Percentiles rank a stretch among this genome's conserved stretches.
Conservation (phyloP, 2,888 invertebrate genomes). For the Stenodera caucasica region DNA sequence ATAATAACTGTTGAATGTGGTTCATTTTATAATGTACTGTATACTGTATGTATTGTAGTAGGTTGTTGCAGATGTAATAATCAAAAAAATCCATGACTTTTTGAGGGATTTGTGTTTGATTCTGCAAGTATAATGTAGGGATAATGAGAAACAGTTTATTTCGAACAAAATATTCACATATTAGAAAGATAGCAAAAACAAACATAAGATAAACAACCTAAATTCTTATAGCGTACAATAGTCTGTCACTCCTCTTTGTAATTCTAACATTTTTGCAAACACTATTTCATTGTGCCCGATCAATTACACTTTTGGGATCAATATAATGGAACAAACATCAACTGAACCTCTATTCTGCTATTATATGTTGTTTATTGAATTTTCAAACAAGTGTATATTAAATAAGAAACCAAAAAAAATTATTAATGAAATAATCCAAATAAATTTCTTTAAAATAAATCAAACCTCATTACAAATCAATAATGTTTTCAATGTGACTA, state of each 20-base stretch:
- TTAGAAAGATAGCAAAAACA: not conserved
- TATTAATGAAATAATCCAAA: not conserved
- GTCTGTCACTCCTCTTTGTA: slow-evolving; percentile 25
- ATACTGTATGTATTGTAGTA: slow-evolving; percentile 52
- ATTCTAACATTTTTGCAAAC: slow-evolving; percentile 12
- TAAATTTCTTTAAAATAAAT: slow-evolving; percentile 3
- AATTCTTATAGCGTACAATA: slow-evolving; percentile 29
- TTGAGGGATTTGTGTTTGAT: slow-evolving; percentile 37
- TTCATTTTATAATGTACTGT: slow-evolving; percentile 53
- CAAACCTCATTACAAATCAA: slow-evolving; percentile 10
- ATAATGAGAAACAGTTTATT: not conserved
- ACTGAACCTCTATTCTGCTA: slow-evolving; percentile 3
- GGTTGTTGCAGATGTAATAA: slow-evolving; percentile 41
- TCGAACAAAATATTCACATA: not conserved
- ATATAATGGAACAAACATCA: slow-evolving; percentile 9
- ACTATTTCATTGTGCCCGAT: slow-evolving; percentile 18
- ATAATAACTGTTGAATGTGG: slow-evolving; percentile 52
- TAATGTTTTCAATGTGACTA: slow-evolving; percentile 19
- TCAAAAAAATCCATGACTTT: slow-evolving; percentile 34
- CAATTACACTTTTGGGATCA: slow-evolving; percentile 23
- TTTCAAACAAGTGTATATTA: slow-evolving; percentile 26
- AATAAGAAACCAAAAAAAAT: slow-evolving; percentile 11
- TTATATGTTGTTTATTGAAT: slow-evolving; percentile 11
- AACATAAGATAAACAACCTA: not conserved
- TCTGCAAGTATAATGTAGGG: slow-evolving; percentile 27